These are phyloP conservation scores for Poecilia velifera DNA, from an alignment of 2,797 vertebrate species.

Conservation along the genomic window DNA sequence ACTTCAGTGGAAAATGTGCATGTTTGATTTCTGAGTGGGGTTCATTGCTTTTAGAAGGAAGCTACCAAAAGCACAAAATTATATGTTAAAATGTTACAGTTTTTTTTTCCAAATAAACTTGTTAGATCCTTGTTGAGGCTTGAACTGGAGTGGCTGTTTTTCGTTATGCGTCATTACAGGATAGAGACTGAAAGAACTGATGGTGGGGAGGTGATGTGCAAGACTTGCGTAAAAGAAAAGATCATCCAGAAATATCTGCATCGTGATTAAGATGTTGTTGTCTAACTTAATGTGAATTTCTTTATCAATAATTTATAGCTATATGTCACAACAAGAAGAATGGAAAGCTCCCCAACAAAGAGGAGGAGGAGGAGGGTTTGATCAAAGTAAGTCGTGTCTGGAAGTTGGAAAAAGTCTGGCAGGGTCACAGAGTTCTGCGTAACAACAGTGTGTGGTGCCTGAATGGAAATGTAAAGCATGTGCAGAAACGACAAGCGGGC, in stretches of 20 bases:
- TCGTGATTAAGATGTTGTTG: background rate
- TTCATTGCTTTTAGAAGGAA: background rate
- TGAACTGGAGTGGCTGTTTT: constrained; percentile 6
- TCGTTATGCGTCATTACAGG: constrained; percentile 23
- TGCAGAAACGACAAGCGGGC: constrained; percentile 46
- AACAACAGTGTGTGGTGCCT: constrained; percentile 19
- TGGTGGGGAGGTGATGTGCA: constrained; percentile 1
- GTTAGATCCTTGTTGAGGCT: constrained; percentile 35
- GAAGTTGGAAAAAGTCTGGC: constrained; percentile 30
- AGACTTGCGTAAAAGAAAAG: background rate
- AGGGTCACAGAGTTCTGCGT: constrained; percentile 41
- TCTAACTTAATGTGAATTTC: background rate
- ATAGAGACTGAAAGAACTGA: constrained; percentile 4
- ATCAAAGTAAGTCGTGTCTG: constrained; percentile 34
- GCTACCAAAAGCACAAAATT: background rate
- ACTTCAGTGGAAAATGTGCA: background rate
- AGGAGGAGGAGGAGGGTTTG: constrained; percentile 12
- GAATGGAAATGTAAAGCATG: constrained; percentile 28
- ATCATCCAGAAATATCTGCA: constrained; percentile 1
- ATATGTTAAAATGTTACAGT: background rate
- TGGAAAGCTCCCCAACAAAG: constrained; percentile 18
- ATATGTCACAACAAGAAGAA: constrained; percentile 7
- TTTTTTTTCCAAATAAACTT: background rate
- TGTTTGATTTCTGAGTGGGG: background rate
- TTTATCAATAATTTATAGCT: constrained; percentile 7